Percentiles rank a stretch among this genome's conserved stretches.
Conservation (phyloP, 1,140 invertebrate genomes). For the Drosophila malerkotliana region DNA sequence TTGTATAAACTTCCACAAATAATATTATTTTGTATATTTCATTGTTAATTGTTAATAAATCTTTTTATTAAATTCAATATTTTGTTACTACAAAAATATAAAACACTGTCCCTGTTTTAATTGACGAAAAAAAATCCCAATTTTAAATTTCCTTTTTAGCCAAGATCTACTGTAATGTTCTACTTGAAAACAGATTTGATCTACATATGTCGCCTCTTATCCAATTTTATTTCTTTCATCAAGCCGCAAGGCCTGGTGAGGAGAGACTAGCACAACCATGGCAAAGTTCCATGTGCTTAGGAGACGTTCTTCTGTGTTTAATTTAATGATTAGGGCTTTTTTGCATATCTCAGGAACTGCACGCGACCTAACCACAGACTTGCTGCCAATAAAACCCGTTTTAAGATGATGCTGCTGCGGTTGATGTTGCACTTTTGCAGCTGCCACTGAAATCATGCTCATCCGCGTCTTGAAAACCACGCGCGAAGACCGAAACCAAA, state of each 20-base stretch:
- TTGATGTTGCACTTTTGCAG: slow-evolving; percentile 72
- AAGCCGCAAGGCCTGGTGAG: slow-evolving; percentile 16
- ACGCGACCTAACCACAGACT: slow-evolving; percentile 43
- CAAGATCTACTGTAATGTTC: slow-evolving; percentile 9
- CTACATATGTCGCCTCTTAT: slow-evolving; percentile 19
- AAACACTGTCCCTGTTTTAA: too few relatives aligned
- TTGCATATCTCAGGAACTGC: slow-evolving; percentile 48
- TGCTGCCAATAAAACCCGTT: slow-evolving; percentile 69
- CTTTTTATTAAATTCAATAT: too few relatives aligned
- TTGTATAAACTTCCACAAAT: too few relatives aligned
- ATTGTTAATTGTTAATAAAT: too few relatives aligned
- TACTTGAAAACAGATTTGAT: slow-evolving; percentile 33
- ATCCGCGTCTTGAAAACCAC: slow-evolving; percentile 59
- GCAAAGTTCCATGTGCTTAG: slow-evolving; percentile 36
- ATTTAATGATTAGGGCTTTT: slow-evolving; percentile 52
- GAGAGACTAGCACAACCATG: background rate
- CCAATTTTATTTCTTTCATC: slow-evolving; percentile 32
- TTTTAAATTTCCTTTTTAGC: background rate
- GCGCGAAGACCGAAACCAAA: slow-evolving; percentile 50
- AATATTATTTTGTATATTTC: too few relatives aligned
- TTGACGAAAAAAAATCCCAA: too few relatives aligned
- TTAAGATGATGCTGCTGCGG: slow-evolving; percentile 37
- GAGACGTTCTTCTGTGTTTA: slow-evolving; percentile 38
- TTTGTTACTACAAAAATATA: too few relatives aligned
- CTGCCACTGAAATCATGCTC: slow-evolving; percentile 57